These are phyloP conservation scores for Pica pica DNA, from an alignment of 2,113 vertebrate species.

Conservation along the genomic window DNA sequence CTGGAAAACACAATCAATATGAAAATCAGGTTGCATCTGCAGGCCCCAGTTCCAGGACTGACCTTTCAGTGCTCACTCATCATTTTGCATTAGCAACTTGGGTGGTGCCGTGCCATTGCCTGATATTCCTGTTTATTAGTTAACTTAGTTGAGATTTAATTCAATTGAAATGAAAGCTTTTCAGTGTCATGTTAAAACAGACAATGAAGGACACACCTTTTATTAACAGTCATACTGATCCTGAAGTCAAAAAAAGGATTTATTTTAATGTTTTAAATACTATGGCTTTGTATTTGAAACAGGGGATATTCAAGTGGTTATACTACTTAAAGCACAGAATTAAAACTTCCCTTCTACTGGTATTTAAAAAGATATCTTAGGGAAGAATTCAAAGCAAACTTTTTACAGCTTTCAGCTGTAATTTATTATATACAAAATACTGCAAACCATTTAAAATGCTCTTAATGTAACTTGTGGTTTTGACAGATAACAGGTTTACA, in stretches of 20 bases:
- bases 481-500: not conserved
- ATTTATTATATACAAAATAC: not conserved
- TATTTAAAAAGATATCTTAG: not conserved
- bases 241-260: not conserved
- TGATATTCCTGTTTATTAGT: constrained; percentile 43
- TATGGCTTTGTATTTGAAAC: not conserved
- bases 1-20: not conserved
- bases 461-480: not conserved
- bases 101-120: not conserved
- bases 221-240: not conserved
- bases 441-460: not conserved
- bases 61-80: not conserved
- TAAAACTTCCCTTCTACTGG: not conserved
- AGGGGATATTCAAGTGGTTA: not conserved
- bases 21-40: not conserved
- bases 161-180: constrained; percentile 31
- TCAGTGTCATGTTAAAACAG: not conserved
- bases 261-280: not conserved
- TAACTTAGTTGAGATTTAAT: constrained; percentile 32
- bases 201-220: not conserved
- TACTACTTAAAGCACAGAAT: not conserved
- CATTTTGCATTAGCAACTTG: constrained; percentile 19
- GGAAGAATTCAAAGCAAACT: not conserved
- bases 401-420: not conserved
- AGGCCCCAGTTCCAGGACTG: not conserved